Evolutionary conservation across 1,140 invertebrate species (phyloP), one percentile per base, ranked within the genome.

Genomic region (Sarcophaga peregrina): DNA sequence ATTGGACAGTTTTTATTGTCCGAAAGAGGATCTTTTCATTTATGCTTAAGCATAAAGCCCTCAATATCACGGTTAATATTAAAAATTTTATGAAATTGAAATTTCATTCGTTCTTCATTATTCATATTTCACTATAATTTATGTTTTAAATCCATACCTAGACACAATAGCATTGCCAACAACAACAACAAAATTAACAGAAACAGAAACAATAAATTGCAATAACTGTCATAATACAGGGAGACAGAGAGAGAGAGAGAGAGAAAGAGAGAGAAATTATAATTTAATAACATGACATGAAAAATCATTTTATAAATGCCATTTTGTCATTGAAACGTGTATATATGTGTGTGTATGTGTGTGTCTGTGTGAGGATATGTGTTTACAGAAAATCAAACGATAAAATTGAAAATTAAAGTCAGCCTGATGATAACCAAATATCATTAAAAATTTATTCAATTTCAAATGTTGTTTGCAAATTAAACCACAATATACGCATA

Each of bases 351-450:
- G n/a, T 54, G 13, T 58, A 58, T 6, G 15, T 4, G 13, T 13
- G 0, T 15, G 54, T 58, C n/a, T n/a, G n/a, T n/a, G n/a, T n/a
- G n/a, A n/a, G n/a, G n/a, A n/a, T n/a, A n/a, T n/a, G 13, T 58
- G 54, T 13, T n/a, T n/a, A 58, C 54, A 1, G 52, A 58, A 37
- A 37, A 37, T 37, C 25, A 37, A 37, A 58, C n/a, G 54, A 58
- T 58, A 58, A 58, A 58, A 58, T 58, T 58, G 54, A 58, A 58
- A 58, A 58, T n/a, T n/a, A 58, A n/a, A 7, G 54, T n/a, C 5
- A n/a, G 54, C 11, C 54, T 58, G 54, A 58, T 58, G 54, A 58
- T n/a, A 58, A n/a, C n/a, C 54, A 58, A 58, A 58, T 58, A 58
- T n/a, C n/a, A 58, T 58, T 58, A 58, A 58, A 58, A 13, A 58